Evolutionary conservation across 2,888 invertebrate species (phyloP).

Genomic region (Panorpa germanica): DNA sequence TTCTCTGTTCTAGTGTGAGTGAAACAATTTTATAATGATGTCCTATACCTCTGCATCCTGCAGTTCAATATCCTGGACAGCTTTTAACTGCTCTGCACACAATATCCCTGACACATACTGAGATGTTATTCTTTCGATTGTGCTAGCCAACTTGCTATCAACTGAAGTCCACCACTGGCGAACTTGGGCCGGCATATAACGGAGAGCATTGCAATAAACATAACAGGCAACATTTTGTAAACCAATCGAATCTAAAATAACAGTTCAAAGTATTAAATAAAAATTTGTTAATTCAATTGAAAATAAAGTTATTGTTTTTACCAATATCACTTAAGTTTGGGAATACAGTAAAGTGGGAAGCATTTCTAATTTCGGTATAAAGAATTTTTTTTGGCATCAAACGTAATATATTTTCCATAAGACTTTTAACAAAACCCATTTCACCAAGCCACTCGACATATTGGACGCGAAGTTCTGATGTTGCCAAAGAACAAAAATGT

Average conservation of each 20-base stretch:
- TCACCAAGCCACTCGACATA: conserved; percentile 46
- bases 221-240: conserved; percentile 37
- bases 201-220: conserved; percentile 41
- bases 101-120: conserved; percentile 48
- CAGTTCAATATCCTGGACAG: conserved; percentile 28
- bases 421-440: conserved; percentile 17
- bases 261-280: too few relatives aligned
- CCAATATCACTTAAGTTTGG: too few relatives aligned
- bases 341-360: background rate
- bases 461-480: conserved; percentile 49
- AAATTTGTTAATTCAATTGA: too few relatives aligned
- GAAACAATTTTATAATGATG: too few relatives aligned
- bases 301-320: too few relatives aligned
- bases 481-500: conserved; percentile 40
- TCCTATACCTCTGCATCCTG: too few relatives aligned
- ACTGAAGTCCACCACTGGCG: conserved; percentile 59
- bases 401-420: conserved; percentile 8
- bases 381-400: background rate
- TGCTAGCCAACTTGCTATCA: conserved; percentile 39
- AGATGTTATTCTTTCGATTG: conserved; percentile 47
- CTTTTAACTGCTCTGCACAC: conserved; percentile 42
- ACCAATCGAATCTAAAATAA: conserved; percentile 15
- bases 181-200: conserved; percentile 50
- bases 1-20: too few relatives aligned
- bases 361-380: background rate